Evolutionary conservation across 2,888 invertebrate species (phyloP), one percentile per base, ranked within the genome.

Genomic region (Nematopogon swammerdamellus): DNA sequence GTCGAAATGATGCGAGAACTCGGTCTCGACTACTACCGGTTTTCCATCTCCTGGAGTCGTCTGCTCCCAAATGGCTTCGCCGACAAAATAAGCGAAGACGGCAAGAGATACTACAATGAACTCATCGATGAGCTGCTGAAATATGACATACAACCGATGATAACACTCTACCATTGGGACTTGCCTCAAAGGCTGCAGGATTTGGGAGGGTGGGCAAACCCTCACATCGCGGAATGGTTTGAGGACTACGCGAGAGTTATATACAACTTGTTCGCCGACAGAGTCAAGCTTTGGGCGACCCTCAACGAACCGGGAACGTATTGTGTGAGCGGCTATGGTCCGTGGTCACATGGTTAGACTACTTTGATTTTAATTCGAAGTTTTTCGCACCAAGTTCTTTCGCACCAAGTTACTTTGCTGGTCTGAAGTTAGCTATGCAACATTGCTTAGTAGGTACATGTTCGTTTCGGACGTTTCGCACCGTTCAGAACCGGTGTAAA

Each of bases 81-180:
- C 44, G 72, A 81, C 55, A 60, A 71, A 6, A 64, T 86, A 8
- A 89, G 85, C 62, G 66, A 71, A 46, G 74, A 75, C 1, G 89
- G 87, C 16, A 70, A 89, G 3, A 64, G 77, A 19, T 87, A 87
- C 64, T 90, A 90, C 63, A 84, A 84, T 57, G 70, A 82, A 51
- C 61, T 90, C 45, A 85, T 89, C 44, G 70, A 88, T 59, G 83
- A 80, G 52, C 67, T 88, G 16, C 54, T 84, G 5, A 70, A 63
- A 4, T 76, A 74, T 51, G 72, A 70, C 17, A 83, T 87, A 51
- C 61, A 69, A 18, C 86, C 87, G 2, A 64, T 82, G 61, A 69
- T 80, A 0, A 82, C 82, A 2, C 66, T 84, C 18, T 80, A 79
- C 54, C 83, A 84, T 52, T 84, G 82, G 82, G 83, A 84, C 30